Base-by-base conservation (phyloP, 2,888 invertebrate genomes). In the Ptilodon capucinus region DNA sequence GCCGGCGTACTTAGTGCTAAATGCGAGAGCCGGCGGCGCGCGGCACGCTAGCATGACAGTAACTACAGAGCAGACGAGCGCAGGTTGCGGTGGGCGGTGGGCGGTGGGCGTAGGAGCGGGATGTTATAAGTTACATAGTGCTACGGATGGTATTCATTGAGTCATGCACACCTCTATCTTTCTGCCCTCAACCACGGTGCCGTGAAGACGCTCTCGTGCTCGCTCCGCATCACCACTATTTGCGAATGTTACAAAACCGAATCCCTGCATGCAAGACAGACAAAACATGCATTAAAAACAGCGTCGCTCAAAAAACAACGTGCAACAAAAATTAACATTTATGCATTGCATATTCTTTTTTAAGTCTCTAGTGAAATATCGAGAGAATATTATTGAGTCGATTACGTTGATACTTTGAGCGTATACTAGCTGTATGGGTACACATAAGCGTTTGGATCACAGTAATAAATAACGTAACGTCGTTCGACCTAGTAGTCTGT, bases 231-330 rank as follows among this genome's bases (percentile, higher is more conserved):
- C 99, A 95, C 96, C 97, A 95, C 98, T 98, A 96, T 97, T 98
- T 96, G 98, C 98, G 97, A 99, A 99, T 95, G 99, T 99, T 96
- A 99, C 99, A 97, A 99, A 99, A 96, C 99, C 99, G 96, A 99
- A 99, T 95, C 99, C 99, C 99, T 99, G 97, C 96, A 97, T 97
- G 97, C 96, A 96, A 94, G 96, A 97, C 96, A 96, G 95, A 96
- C 95, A 96, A 95, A 95, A 95, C 96, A 96, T 96, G 96, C 96
- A 96, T 95, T 95, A 95, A 95, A 95, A 92, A 94, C 93, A 94
- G 94, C 93, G 93, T 93, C 92, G 92, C 93, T 94, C 93, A 94
- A 94, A 94, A 94, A 93, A 93, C 92, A 93, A 94, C 94, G 94
- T 94, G 94, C 94, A 94, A 94, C 93, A 94, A 94, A 94, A 92